A percentile compares a stretch with the other conserved stretches of the same genome.
phyloP scores from a whole-genome alignment of 2,113 vertebrate genomes.

The Pseudopodoces humilis region DNA sequence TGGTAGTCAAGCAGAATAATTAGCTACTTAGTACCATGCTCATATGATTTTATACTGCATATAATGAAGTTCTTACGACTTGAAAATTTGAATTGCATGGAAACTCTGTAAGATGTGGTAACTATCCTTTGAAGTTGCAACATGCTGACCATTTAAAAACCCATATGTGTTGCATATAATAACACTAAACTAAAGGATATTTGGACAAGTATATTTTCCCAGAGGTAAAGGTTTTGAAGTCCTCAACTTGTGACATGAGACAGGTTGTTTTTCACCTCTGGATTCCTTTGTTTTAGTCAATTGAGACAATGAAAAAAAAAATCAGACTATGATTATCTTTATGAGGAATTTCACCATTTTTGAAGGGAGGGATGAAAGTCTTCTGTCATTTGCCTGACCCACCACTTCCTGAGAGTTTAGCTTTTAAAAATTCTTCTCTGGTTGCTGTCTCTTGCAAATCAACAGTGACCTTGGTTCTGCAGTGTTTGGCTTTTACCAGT shows the following conservation, averaged over 20 bases:
- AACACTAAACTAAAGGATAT: neutral
- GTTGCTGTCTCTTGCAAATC: neutral
- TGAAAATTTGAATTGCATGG: neutral
- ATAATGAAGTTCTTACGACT: neutral
- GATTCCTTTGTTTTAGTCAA: neutral
- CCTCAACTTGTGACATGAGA: neutral
- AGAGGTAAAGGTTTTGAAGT: neutral
- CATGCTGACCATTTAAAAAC: neutral
- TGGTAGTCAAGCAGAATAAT: conserved; percentile 3
- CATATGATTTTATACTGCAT: neutral
- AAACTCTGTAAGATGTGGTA: neutral
- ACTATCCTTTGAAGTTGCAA: neutral
- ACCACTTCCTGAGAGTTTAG: neutral
- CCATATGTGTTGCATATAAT: neutral
- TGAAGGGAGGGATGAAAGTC: neutral
- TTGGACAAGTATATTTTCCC: neutral
- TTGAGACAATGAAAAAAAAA: neutral
- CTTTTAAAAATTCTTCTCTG: neutral
- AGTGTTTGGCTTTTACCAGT: neutral
- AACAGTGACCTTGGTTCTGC: neutral
- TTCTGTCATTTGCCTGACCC: neutral
- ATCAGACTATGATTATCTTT: neutral
- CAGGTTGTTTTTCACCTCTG: neutral
- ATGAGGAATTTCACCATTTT: neutral
- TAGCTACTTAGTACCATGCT: neutral